Conservation (phyloP, 2,113 vertebrate genomes). For the Acrocephalus arundinaceus region DNA sequence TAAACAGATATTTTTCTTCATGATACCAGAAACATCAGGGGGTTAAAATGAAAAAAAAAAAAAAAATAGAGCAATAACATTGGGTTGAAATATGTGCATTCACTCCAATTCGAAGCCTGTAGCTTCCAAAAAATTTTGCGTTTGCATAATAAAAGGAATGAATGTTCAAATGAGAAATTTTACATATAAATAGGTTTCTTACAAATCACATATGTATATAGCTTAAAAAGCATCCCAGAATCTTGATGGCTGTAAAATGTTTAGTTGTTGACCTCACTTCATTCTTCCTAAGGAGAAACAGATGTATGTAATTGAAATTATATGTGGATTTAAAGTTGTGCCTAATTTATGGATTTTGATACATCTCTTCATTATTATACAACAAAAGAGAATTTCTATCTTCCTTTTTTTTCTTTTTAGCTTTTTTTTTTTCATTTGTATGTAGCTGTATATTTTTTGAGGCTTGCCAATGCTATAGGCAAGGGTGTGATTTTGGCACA, state of each 20-base stretch:
- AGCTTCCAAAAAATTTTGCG: conserved; percentile 16
- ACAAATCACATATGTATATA: conserved; percentile 42
- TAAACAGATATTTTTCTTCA: not conserved
- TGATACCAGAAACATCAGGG: not conserved
- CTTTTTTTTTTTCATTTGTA: not conserved
- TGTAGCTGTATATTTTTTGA: not conserved
- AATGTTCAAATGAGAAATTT: conserved; percentile 35
- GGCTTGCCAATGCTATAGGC: not conserved
- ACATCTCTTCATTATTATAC: not conserved
- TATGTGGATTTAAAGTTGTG: conserved; percentile 40
- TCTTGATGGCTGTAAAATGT: conserved; percentile 20
- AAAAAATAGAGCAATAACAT: not conserved
- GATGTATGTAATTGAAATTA: conserved; percentile 58
- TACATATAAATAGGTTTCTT: conserved; percentile 52
- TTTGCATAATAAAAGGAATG: conserved; percentile 57
- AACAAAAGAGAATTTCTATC: not conserved
- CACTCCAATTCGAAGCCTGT: not conserved
- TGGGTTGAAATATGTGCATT: not conserved
- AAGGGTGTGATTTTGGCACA: not conserved
- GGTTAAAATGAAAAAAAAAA: not conserved
- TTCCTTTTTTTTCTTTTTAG: not conserved
- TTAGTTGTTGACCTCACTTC: conserved; percentile 41
- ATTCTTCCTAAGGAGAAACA: conserved; percentile 58
- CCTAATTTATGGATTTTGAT: conserved; percentile 43
- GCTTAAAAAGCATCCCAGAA: conserved; percentile 32